phyloP scores from a whole-genome alignment of 2,113 vertebrate genomes.

The Microtus richardsoni region DNA sequence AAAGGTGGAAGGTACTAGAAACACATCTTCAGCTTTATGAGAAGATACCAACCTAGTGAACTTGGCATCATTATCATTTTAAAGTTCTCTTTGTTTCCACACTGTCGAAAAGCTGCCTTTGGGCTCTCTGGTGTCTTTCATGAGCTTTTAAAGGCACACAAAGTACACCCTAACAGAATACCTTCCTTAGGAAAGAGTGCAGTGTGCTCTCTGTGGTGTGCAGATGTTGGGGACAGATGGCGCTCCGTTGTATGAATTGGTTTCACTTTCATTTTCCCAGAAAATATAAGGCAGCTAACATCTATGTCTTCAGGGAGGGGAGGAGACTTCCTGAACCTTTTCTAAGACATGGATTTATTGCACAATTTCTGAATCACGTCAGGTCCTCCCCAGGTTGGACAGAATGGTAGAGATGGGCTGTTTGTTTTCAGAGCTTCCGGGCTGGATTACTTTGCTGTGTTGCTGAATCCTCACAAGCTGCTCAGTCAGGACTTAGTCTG shows the following conservation, averaged over 20 bases:
- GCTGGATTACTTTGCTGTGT: not conserved
- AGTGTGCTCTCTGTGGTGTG: not conserved
- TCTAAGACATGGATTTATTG: slow-evolving; percentile 11
- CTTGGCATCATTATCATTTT: not conserved
- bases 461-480: not conserved
- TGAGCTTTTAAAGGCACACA: slow-evolving; percentile 18
- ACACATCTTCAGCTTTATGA: not conserved
- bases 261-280: slow-evolving; percentile 49
- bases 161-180: not conserved
- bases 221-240: not conserved
- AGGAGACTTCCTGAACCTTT: slow-evolving; percentile 40
- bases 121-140: not conserved
- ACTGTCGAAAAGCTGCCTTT: not conserved
- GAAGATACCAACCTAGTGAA: not conserved
- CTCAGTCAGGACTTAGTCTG: not conserved
- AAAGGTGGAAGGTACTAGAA: not conserved
- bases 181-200: slow-evolving; percentile 14
- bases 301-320: slow-evolving; percentile 6
- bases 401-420: not conserved
- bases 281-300: slow-evolving; percentile 9
- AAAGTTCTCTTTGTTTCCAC: not conserved
- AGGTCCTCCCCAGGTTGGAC: not conserved
- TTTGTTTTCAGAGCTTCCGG: slow-evolving; percentile 27
- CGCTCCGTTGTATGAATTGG: not conserved
- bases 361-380: slow-evolving; percentile 15